These are phyloP conservation scores for Momotus momota DNA, from an alignment of 2,797 vertebrate genomes.

Conservation along the genomic window DNA sequence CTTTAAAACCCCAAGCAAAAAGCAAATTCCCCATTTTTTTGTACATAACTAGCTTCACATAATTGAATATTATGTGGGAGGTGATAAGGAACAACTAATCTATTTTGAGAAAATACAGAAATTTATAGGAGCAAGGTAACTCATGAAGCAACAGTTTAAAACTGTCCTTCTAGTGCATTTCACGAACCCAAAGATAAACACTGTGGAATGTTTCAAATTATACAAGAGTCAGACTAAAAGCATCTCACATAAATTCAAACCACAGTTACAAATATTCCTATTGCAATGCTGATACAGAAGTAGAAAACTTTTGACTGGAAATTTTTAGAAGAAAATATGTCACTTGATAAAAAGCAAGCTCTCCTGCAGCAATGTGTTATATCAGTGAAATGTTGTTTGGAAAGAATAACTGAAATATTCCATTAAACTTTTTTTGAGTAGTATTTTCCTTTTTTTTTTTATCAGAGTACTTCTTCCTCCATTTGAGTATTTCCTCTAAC, in stretches of 20 bases:
- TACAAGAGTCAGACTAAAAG: slow-evolving; percentile 44
- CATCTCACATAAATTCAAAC: slow-evolving; percentile 39
- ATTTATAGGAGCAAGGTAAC: slow-evolving; percentile 12
- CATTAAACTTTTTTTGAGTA: not conserved
- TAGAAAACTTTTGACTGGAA: not conserved
- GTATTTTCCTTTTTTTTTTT: not conserved
- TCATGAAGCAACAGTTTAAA: slow-evolving; percentile 37
- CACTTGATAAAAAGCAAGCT: not conserved
- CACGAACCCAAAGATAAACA: slow-evolving; percentile 35
- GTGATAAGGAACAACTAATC: slow-evolving; percentile 34
- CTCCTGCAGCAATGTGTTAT: not conserved
- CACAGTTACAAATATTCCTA: slow-evolving; percentile 13
- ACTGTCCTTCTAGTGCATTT: slow-evolving; percentile 36
- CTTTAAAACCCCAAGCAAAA: not conserved
- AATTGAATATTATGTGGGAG: slow-evolving; percentile 14
- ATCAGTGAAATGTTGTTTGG: not conserved
- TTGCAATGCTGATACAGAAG: not conserved
- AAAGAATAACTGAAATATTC: not conserved
- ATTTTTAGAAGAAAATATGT: slow-evolving; percentile 10
- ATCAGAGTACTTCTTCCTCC: not conserved
- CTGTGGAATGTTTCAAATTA: slow-evolving; percentile 44
- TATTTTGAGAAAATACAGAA: slow-evolving; percentile 7
- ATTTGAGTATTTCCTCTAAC: not conserved
- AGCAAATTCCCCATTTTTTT: not conserved
- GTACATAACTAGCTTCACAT: not conserved